These are phyloP conservation scores for Lymantria dispar DNA, from an alignment of 2,888 invertebrate species.

Conservation along the genomic window DNA sequence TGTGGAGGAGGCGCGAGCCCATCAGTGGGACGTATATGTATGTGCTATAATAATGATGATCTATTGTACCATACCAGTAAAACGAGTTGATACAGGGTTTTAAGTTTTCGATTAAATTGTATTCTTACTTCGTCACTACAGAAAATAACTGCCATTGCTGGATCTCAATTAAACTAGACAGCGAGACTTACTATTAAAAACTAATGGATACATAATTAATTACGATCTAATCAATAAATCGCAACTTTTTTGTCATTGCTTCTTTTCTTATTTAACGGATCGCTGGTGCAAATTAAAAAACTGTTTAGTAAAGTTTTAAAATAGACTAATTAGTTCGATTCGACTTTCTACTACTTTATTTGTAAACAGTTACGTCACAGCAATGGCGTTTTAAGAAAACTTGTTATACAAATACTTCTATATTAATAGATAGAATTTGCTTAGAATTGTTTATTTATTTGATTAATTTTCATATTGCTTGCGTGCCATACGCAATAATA, in stretches of 20 bases:
- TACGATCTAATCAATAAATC: not conserved
- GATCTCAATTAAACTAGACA: not conserved
- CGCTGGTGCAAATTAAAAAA: conserved; percentile 53
- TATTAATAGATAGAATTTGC: no score
- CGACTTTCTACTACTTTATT: conserved; percentile 49
- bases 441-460: no score
- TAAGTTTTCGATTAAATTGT: no score
- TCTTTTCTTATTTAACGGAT: conserved; percentile 52
- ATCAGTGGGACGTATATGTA: no score
- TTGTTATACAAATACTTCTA: no score
- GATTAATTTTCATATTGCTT: no score
- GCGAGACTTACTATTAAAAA: not conserved
- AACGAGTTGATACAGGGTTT: no score
- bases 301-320: conserved; percentile 50
- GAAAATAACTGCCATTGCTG: conserved; percentile 4
- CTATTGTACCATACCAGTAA: no score
- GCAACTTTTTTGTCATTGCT: conserved; percentile 21
- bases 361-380: conserved; percentile 3
- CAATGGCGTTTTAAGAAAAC: not conserved
- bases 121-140: no score
- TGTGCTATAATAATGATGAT: no score
- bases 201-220: not conserved
- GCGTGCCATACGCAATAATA: no score
- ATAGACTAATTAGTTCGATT: conserved; percentile 56
- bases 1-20: no score